Percentiles rank a stretch among this genome's conserved stretches.
Evolutionary conservation across 2,113 vertebrate species (phyloP).

Genomic region (Anarrhichthys ocellatus): DNA sequence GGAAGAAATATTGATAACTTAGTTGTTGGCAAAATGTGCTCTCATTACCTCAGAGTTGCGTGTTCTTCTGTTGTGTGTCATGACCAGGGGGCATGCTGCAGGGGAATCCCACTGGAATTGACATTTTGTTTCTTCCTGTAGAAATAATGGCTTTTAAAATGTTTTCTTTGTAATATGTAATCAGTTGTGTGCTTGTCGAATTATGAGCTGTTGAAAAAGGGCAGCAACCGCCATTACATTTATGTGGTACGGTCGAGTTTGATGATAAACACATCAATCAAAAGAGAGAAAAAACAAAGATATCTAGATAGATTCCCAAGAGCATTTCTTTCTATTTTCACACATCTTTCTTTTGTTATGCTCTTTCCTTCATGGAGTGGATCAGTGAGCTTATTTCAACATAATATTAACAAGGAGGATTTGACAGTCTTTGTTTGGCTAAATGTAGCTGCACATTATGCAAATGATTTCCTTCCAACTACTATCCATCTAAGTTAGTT

Average conservation of each 20-base stretch:
- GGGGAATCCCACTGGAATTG: slow-evolving; percentile 56
- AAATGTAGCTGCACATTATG: slow-evolving; percentile 29
- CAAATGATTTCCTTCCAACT: slow-evolving; percentile 22
- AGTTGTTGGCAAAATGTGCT: slow-evolving; percentile 50
- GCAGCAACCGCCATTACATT: neutral
- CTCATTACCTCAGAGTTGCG: slow-evolving; percentile 43
- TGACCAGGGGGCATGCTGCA: slow-evolving; percentile 57
- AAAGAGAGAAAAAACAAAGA: slow-evolving; percentile 11
- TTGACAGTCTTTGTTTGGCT: slow-evolving; percentile 23
- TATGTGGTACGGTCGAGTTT: neutral
- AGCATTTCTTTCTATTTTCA: neutral
- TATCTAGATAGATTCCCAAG: neutral
- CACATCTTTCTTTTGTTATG: neutral
- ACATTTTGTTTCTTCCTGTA: slow-evolving; percentile 48
- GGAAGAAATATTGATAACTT: slow-evolving; percentile 53
- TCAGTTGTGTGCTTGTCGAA: slow-evolving; percentile 22
- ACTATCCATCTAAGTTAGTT: slow-evolving; percentile 34
- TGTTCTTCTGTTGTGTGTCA: slow-evolving; percentile 47
- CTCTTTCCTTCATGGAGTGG: neutral
- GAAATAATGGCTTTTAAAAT: slow-evolving; percentile 36
- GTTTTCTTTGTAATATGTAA: slow-evolving; percentile 43
- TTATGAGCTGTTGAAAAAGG: slow-evolving; percentile 15
- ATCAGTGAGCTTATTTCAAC: slow-evolving; percentile 5
- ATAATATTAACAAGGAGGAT: slow-evolving; percentile 16
- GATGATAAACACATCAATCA: slow-evolving; percentile 2